These are phyloP conservation scores for Drosophila atripex DNA, from an alignment of 2,888 invertebrate species.

Conservation along the genomic window DNA sequence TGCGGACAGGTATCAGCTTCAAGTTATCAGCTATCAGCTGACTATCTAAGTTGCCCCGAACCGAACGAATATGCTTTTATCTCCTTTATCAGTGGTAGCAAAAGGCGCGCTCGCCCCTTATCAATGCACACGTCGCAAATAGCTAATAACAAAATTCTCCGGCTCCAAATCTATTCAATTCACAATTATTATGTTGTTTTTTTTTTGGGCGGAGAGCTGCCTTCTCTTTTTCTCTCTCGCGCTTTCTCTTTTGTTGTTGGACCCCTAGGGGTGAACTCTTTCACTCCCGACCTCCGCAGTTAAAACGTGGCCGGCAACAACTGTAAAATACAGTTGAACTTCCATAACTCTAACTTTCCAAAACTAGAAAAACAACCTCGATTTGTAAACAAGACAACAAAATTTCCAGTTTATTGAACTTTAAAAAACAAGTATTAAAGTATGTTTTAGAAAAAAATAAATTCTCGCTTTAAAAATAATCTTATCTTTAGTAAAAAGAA, in stretches of 20 bases:
- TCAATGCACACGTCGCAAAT: constrained; percentile 52
- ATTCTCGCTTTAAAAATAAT: no score
- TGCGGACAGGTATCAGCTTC: neutral
- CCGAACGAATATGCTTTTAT: constrained; percentile 16
- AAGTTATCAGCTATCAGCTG: constrained; percentile 37
- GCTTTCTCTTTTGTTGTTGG: constrained; percentile 23
- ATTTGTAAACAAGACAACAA: neutral
- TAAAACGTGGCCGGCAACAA: constrained; percentile 31
- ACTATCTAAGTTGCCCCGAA: constrained; percentile 32
- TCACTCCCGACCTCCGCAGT: neutral
- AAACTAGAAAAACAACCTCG: constrained; percentile 20
- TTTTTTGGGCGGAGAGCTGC: neutral
- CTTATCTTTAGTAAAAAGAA: neutral
- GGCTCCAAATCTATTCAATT: constrained; percentile 10
- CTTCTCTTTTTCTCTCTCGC: neutral
- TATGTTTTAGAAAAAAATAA: no score
- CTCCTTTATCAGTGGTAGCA: constrained; percentile 22
- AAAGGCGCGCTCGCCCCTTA: constrained; percentile 9
- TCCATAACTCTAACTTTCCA: neutral
- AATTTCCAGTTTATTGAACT: neutral
- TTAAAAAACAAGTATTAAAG: no score
- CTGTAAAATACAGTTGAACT: constrained; percentile 17
- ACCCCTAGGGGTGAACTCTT: constrained; percentile 1
- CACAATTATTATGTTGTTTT: constrained; percentile 19
- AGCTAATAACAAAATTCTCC: constrained; percentile 30